Percentiles rank a stretch among this genome's conserved stretches.
These are phyloP conservation scores for Romanogobio albipinnatus DNA, from an alignment of 2,113 vertebrate species.

Conservation along the genomic window DNA sequence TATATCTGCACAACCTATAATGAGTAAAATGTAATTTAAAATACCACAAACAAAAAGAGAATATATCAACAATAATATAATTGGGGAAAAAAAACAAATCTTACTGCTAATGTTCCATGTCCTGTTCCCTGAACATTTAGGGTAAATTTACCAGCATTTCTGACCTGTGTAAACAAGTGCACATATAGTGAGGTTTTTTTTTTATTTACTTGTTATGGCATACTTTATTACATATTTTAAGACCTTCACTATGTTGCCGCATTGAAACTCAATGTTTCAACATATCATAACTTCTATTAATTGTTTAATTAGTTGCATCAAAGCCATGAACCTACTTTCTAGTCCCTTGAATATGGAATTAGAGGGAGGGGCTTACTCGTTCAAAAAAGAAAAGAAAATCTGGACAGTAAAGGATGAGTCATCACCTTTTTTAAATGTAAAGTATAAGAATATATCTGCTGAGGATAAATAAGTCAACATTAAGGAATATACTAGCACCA, in stretches of 20 bases:
- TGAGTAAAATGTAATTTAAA: neutral
- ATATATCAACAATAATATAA: neutral
- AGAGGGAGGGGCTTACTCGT: neutral
- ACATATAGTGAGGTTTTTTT: neutral
- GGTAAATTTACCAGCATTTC: slow-evolving; percentile 35
- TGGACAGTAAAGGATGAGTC: neutral
- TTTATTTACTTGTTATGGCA: neutral
- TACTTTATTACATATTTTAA: neutral
- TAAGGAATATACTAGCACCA: neutral
- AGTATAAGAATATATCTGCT: too few relatives aligned
- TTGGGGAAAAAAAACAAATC: neutral
- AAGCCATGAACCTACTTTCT: neutral
- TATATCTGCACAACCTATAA: slow-evolving; percentile 60
- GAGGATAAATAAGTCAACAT: neutral
- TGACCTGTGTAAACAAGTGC: slow-evolving; percentile 41
- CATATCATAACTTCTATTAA: too few relatives aligned
- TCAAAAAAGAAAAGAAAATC: neutral
- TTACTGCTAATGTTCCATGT: slow-evolving; percentile 60
- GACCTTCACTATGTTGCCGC: too few relatives aligned
- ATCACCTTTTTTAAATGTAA: neutral
- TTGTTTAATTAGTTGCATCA: neutral
- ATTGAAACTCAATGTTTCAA: too few relatives aligned
- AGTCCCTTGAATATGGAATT: neutral
- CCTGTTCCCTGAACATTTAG: slow-evolving; percentile 54
- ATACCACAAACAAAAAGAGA: neutral